Percentiles rank a stretch among this genome's conserved stretches.
phyloP scores from a whole-genome alignment of 1,140 invertebrate species.

The Drosophila subpulchrella region DNA sequence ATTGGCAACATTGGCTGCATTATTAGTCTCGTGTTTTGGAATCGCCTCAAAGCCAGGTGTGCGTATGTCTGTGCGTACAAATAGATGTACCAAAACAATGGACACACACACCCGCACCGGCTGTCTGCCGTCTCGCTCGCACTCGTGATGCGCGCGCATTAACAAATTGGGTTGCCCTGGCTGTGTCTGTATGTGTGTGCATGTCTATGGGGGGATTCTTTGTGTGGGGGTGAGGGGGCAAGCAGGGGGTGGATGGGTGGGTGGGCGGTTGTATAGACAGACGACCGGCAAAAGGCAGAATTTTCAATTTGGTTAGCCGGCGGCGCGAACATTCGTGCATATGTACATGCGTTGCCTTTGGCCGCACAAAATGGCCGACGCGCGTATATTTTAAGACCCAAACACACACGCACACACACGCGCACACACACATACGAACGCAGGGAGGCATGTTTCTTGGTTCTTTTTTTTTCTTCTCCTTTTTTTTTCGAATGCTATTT shows the following conservation, averaged over 20 bases:
- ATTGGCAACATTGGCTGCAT: neutral
- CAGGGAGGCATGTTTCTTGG: conserved; percentile 36
- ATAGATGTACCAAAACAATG: conserved; percentile 79
- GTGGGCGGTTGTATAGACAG: conserved; percentile 38
- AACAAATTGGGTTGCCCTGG: conserved; percentile 71
- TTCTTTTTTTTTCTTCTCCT: conserved; percentile 43
- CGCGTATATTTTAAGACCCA: conserved; percentile 80
- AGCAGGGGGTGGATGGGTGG: conserved; percentile 20
- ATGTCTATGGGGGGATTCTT: conserved; percentile 1
- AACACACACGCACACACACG: conserved; percentile 49
- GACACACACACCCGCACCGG: conserved; percentile 49
- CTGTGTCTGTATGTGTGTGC: conserved; percentile 9
- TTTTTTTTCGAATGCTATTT: conserved; percentile 74
- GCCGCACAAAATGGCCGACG: conserved; percentile 81
- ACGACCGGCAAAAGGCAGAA: conserved; percentile 74
- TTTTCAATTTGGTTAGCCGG: conserved; percentile 74
- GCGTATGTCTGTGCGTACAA: conserved; percentile 58
- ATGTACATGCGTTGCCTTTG: conserved; percentile 30
- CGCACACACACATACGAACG: conserved; percentile 35
- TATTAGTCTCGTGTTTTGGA: conserved; percentile 7
- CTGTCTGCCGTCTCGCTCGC: conserved; percentile 33
- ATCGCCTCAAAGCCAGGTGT: neutral
- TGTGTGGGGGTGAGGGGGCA: neutral
- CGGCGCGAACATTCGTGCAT: conserved; percentile 44
- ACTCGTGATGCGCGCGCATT: conserved; percentile 36